These are phyloP conservation scores for Lissonota sp. DNA, from an alignment of 2,888 invertebrate species.

Conservation along the genomic window DNA sequence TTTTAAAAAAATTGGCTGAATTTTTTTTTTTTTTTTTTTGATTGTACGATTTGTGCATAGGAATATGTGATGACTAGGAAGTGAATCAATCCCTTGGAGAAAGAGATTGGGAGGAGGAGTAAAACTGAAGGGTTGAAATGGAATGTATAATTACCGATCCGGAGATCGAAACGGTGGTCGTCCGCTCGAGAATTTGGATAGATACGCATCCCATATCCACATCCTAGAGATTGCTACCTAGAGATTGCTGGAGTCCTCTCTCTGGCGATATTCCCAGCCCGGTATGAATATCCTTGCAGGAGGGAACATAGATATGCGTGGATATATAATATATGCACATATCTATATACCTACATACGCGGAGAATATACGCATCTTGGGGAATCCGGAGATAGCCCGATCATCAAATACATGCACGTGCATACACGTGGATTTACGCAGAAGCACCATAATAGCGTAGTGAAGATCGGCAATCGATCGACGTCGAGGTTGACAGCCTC, in stretches of 20 bases:
- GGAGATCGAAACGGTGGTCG: constrained; percentile 61
- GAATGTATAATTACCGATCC: constrained; percentile 57
- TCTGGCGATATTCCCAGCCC: constrained; percentile 51
- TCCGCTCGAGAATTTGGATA: constrained; percentile 50
- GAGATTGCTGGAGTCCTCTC: constrained; percentile 1
- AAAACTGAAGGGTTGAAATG: not conserved
- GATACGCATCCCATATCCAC: constrained; percentile 62
- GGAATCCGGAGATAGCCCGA: constrained; percentile 18
- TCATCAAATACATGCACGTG: constrained; percentile 25
- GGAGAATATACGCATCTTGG: constrained; percentile 39
- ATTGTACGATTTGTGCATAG: no score
- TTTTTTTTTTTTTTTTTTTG: no score
- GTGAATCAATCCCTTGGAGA: no score
- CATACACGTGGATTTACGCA: not conserved
- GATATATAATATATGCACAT: not conserved
- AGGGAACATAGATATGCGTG: not conserved
- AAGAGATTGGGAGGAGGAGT: not conserved
- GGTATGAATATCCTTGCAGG: constrained; percentile 46
- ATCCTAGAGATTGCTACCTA: constrained; percentile 53
- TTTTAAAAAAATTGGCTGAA: no score
- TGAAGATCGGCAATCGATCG: constrained; percentile 4
- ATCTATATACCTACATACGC: no score
- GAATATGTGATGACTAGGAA: not conserved
- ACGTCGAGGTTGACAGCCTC: not conserved
- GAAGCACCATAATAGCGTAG: constrained; percentile 7